phyloP scores from a whole-genome alignment of 2,888 invertebrate genomes.

The Cantharis flavilabris region DNA sequence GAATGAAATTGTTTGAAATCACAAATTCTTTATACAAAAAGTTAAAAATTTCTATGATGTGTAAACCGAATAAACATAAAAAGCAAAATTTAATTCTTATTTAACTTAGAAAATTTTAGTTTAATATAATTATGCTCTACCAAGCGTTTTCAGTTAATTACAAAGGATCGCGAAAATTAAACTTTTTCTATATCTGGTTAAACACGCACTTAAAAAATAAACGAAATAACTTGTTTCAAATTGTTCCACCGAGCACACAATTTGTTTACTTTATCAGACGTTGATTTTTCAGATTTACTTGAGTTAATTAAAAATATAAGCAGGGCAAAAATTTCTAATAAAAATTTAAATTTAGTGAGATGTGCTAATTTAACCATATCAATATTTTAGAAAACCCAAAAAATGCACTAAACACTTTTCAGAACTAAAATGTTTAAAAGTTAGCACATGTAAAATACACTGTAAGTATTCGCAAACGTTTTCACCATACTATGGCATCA shows the following conservation, averaged over 20 bases:
- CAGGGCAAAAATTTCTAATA: background rate
- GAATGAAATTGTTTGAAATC: background rate
- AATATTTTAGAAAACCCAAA: no score
- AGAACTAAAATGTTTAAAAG: no score
- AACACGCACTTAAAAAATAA: background rate
- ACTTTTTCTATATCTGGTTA: background rate
- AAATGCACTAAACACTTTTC: no score
- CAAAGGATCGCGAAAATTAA: background rate
- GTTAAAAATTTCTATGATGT: background rate
- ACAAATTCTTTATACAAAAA: background rate
- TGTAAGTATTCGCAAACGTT: no score
- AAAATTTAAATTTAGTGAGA: background rate
- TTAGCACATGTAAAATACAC: no score
- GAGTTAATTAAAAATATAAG: background rate
- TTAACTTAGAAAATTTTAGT: background rate
- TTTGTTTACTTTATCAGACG: background rate
- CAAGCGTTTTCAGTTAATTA: background rate
- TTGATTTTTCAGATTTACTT: background rate
- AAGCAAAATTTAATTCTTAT: background rate
- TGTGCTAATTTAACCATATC: no score
- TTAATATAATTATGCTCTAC: background rate
- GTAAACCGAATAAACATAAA: background rate
- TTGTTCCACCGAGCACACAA: background rate
- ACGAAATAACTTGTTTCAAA: background rate
- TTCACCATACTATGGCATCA: no score